phyloP scores from a whole-genome alignment of 2,888 invertebrate genomes.

The Drosophila rubida region DNA sequence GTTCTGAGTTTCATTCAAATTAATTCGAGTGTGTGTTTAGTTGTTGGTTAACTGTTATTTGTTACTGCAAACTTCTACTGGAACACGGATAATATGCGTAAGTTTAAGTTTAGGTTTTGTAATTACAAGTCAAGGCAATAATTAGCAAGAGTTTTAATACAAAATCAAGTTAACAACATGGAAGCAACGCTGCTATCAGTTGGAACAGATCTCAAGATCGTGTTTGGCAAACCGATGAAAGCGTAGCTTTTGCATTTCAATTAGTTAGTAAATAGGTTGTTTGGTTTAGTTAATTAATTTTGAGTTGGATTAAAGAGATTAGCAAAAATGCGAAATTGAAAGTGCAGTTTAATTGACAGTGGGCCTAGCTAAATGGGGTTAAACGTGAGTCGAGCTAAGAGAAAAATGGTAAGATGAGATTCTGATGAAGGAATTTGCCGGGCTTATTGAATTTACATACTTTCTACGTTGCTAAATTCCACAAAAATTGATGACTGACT shows the following conservation, averaged over 20 bases:
- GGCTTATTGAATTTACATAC: neutral
- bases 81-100: conserved; percentile 55
- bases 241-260: conserved; percentile 21
- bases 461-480: too few relatives aligned
- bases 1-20: conserved; percentile 48
- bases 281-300: conserved; percentile 21
- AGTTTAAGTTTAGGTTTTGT: conserved; percentile 28
- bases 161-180: conserved; percentile 58
- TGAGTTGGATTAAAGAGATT: conserved; percentile 38
- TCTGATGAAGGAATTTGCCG: conserved; percentile 12
- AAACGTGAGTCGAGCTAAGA: conserved; percentile 14
- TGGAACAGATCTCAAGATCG: conserved; percentile 26
- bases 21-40: conserved; percentile 30
- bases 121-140: conserved; percentile 57
- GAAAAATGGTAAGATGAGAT: conserved; percentile 12
- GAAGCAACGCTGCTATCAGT: conserved; percentile 43
- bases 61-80: conserved; percentile 75
- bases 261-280: conserved; percentile 18
- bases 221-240: conserved; percentile 40
- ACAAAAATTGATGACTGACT: too few relatives aligned
- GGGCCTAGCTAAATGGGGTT: conserved; percentile 24
- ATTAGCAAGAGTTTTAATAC: conserved; percentile 43
- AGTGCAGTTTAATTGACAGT: conserved; percentile 53
- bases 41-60: conserved; percentile 37
- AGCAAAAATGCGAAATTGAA: conserved; percentile 35